Base-by-base conservation (phyloP, 2,797 vertebrate species). In the Danio jaintianensis region DNA sequence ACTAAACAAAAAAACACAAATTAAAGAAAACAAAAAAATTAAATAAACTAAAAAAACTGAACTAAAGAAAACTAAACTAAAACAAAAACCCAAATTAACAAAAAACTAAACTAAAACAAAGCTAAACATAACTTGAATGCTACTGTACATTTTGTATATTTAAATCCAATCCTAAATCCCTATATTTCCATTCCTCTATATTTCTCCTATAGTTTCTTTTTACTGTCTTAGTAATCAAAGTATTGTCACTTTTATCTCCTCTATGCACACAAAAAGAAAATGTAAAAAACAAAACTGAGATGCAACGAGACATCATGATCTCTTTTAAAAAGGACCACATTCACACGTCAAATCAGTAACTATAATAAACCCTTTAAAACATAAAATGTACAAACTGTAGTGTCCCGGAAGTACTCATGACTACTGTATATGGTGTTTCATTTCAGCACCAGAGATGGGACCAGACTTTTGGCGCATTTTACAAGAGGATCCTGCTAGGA, bases 381-480 rank as follows among this genome's bases (percentile, higher is more conserved):
- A 18, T 4, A 13, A 56, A 1, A n/a, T 74, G 1, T 12, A 16
- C 29, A 29, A 29, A 29, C 29, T 29, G n/a, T n/a, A 29, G 13
- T n/a, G 7, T 38, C 13, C 11, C 68, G 20, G 10, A 74, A 61
- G 7, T 42, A 3, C 36, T 40, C 13, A 58, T 67, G 45, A 20
- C 20, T 76, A n/a, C n/a, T n/a, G n/a, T n/a, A 47, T 29, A n/a
- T 53, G 6, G 38, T 20, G 12, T 76, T 66, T 74, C 38, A 67
- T 75, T 83, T 78, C 91, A 99, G 97, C 93, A 88, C 98, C 98
- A 56, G 86, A 91, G 74, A 92, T 69, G 69, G 97, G 97, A 9
- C 98, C 98, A 2, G 95, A 97, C 67, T 96, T 98, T 87, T 99
- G 98, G 97, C 94, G 96, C 83, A 53, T 92, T 62, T 40, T 95